Conservation (phyloP, 1,140 invertebrate genomes). For the Steinernema khuongi region DNA sequence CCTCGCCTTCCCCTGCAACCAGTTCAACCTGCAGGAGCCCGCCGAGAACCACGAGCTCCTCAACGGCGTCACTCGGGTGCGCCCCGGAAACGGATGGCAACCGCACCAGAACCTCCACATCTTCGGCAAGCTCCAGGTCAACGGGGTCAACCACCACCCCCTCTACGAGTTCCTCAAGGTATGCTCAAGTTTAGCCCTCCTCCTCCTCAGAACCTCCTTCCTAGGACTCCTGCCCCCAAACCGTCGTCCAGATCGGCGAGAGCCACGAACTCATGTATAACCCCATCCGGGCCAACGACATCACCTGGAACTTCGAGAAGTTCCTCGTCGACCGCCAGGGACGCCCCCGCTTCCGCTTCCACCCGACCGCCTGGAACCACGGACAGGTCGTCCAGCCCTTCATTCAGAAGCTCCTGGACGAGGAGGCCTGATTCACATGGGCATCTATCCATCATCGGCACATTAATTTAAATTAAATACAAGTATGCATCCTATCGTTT, state of each 20-base stretch:
- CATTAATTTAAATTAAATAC: too few relatives aligned
- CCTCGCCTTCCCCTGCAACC: slow-evolving; percentile 62
- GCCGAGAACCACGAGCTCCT: slow-evolving; percentile 57
- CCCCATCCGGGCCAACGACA: slow-evolving; percentile 57
- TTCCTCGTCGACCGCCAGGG: slow-evolving; percentile 59
- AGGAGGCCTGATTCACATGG: too few relatives aligned
- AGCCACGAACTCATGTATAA: slow-evolving; percentile 56
- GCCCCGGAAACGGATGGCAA: slow-evolving; percentile 61
- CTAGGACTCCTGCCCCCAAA: slow-evolving; percentile 55
- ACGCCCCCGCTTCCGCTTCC: slow-evolving; percentile 26
- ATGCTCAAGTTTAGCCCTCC: too few relatives aligned
- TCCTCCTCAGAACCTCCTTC: too few relatives aligned
- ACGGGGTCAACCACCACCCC: slow-evolving; percentile 60
- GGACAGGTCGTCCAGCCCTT: too few relatives aligned
- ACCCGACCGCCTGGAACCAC: too few relatives aligned
- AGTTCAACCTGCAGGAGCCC: slow-evolving; percentile 59
- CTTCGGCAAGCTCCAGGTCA: slow-evolving; percentile 61
- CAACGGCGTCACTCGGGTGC: slow-evolving; percentile 60
- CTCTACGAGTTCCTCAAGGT: slow-evolving; percentile 62
- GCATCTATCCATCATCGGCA: too few relatives aligned
- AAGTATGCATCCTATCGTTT: too few relatives aligned
- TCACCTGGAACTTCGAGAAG: slow-evolving; percentile 63
- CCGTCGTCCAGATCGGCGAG: slow-evolving; percentile 53
- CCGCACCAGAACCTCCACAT: slow-evolving; percentile 59
- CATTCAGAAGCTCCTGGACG: too few relatives aligned